A percentile compares a stretch with the other conserved stretches of the same genome.
phyloP scores from a whole-genome alignment of 2,888 invertebrate species.

The Amblyjoppa proteus region DNA sequence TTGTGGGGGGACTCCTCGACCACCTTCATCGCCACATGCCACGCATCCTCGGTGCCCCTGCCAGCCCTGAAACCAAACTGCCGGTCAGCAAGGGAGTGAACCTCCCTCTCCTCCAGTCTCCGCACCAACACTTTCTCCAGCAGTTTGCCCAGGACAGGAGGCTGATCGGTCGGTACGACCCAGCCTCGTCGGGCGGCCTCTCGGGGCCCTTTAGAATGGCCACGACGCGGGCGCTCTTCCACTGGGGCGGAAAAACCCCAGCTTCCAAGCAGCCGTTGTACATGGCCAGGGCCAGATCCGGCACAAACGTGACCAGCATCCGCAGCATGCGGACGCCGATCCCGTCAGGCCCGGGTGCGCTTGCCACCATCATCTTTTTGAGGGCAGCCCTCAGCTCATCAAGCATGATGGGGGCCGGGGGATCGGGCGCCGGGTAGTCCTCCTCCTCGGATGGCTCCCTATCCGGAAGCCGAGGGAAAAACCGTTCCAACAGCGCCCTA shows the following conservation, averaged over 20 bases:
- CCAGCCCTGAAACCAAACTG: constrained; percentile 33
- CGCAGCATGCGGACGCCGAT: not conserved
- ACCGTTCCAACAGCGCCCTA: no score
- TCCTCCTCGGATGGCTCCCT: no score
- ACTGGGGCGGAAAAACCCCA: constrained; percentile 33
- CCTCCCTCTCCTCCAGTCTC: constrained; percentile 1
- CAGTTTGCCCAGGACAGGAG: not conserved
- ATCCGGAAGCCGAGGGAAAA: no score
- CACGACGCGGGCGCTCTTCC: constrained; percentile 13
- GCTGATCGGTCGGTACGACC: constrained; percentile 6
- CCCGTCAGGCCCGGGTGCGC: not conserved
- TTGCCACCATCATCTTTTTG: not conserved
- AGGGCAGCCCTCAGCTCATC: not conserved
- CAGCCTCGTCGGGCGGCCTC: constrained; percentile 23
- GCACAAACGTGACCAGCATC: not conserved
- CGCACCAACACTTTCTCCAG: not conserved
- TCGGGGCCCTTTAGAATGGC: constrained; percentile 17
- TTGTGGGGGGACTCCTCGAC: constrained; percentile 12
- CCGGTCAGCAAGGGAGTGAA: constrained; percentile 18
- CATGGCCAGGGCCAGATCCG: no score
- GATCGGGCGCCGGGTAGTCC: no score
- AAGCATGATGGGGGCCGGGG: no score
- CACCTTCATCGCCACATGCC: not conserved
- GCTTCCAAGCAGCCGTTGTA: constrained; percentile 25
- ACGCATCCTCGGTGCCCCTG: constrained; percentile 20